Evolutionary conservation across 2,113 vertebrate genomes (phyloP).

Genomic region (Prunella himalayana): DNA sequence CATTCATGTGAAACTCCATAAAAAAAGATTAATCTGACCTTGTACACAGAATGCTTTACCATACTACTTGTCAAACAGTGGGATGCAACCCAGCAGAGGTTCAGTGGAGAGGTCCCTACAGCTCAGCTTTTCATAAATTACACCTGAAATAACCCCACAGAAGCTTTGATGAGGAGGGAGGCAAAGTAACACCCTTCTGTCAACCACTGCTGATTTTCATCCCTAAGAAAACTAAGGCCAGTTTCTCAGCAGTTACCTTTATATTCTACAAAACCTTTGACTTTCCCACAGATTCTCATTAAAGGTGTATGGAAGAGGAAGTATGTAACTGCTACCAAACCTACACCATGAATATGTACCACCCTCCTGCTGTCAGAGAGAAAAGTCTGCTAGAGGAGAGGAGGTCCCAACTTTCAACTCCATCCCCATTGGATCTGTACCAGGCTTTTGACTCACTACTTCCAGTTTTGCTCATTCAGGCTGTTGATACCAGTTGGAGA

Average conservation of each 20-base stretch:
- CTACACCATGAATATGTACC: background rate
- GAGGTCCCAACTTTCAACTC: background rate
- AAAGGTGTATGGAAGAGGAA: background rate
- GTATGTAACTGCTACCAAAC: background rate
- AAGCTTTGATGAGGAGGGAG: background rate
- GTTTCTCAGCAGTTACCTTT: background rate
- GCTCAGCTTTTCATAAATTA: background rate
- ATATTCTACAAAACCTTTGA: background rate
- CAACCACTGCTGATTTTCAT: background rate
- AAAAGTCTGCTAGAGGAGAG: background rate
- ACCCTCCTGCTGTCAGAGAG: background rate
- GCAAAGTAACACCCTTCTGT: background rate
- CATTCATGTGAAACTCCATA: conserved; percentile 30
- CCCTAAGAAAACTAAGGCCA: background rate
- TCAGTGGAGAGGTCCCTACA: background rate
- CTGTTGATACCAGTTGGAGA: background rate
- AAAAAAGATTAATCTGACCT: conserved; percentile 34
- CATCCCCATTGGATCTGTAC: background rate
- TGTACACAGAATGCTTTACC: background rate
- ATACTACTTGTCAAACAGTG: background rate
- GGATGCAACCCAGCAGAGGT: background rate
- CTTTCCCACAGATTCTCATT: background rate
- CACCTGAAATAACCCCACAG: background rate
- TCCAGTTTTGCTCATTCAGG: background rate
- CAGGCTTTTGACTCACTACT: background rate